Base-by-base conservation (phyloP, 2,113 vertebrate genomes). In the Hippocampus zosterae region DNA sequence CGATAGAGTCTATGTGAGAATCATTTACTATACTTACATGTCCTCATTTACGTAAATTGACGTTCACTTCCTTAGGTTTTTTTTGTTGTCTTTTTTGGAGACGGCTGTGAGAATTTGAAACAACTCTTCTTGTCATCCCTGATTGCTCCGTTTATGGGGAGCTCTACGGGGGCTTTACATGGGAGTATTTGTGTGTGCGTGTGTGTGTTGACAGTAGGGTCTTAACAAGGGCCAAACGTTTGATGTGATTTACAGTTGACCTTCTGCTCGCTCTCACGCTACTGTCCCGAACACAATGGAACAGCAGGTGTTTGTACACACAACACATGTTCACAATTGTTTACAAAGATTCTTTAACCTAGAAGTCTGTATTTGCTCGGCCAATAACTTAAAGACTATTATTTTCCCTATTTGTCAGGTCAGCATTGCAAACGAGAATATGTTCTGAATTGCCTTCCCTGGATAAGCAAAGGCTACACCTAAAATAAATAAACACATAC, bases 81-180 rank as follows among this genome's bases (percentile, higher is more conserved):
- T 90, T 89, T 90, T 90, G 2, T 89, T 90, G 84, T 87, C 74
- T 82, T 79, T 66, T 74, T 44, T 0, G 2, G 48, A 8, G n/a
- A 13, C 12, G 25, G 11, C 65, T 0, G 55, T 69, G 81, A 74
- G 84, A 81, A 40, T 65, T 53, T 48, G 66, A 59, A 70, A 25
- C 55, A 48, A 71, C 74, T 67, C 56, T 61, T 27, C 75, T 82
- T 73, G 64, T 75, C 69, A 68, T 76, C 86, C 73, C 73, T 83
- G 79, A 80, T 81, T 81, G 83, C 83, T 82, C 33, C 72, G 53
- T 50, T 33, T 55, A 37, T 70, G 66, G 60, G 57, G 57, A 44
- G 65, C 69, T 68, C 25, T 55, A 27, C 42, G 62, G 19, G 25
- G 15, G n/a, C 37, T 67, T 66, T 56, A 42, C 52, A 59, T 15